Conservation (phyloP, 2,888 invertebrate species). For the Rapana venosa region DNA sequence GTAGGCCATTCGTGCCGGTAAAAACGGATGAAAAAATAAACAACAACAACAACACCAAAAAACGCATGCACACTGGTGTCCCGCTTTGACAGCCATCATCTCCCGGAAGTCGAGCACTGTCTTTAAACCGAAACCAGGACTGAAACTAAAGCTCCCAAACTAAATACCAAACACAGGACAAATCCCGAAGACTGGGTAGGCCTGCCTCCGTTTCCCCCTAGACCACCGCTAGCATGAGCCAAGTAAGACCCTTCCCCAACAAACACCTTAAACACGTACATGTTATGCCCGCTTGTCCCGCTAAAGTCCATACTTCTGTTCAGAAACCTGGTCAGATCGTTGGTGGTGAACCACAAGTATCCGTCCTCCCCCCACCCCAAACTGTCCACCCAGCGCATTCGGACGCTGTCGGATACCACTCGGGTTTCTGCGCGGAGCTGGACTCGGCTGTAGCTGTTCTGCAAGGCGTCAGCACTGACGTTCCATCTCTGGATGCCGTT, state of each 20-base stretch:
- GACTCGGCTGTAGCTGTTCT: slow-evolving; percentile 51
- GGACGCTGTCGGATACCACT: slow-evolving; percentile 47
- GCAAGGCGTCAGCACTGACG: slow-evolving; percentile 51
- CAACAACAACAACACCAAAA: too few relatives aligned
- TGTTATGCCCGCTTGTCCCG: slow-evolving; percentile 13
- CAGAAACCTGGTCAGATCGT: slow-evolving; percentile 58
- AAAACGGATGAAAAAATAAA: too few relatives aligned
- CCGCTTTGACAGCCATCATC: too few relatives aligned
- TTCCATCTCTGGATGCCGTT: slow-evolving; percentile 64
- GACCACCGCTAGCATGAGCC: background rate
- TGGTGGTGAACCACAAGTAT: slow-evolving; percentile 66
- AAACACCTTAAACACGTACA: slow-evolving; percentile 51
- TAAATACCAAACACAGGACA: too few relatives aligned
- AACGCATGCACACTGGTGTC: too few relatives aligned
- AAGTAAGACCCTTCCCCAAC: slow-evolving; percentile 51
- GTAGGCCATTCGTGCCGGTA: too few relatives aligned
- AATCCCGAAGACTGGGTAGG: too few relatives aligned
- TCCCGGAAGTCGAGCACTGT: too few relatives aligned
- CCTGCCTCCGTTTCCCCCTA: too few relatives aligned
- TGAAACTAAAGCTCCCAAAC: too few relatives aligned
- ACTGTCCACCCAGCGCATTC: slow-evolving; percentile 67
- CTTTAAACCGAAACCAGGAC: too few relatives aligned
- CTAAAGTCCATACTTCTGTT: slow-evolving; percentile 43
- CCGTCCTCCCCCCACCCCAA: slow-evolving; percentile 59
- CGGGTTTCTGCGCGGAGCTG: slow-evolving; percentile 47